Percentiles rank a stretch among this genome's conserved stretches.
phyloP scores from a whole-genome alignment of 2,888 invertebrate species.

The Lymantria dispar region DNA sequence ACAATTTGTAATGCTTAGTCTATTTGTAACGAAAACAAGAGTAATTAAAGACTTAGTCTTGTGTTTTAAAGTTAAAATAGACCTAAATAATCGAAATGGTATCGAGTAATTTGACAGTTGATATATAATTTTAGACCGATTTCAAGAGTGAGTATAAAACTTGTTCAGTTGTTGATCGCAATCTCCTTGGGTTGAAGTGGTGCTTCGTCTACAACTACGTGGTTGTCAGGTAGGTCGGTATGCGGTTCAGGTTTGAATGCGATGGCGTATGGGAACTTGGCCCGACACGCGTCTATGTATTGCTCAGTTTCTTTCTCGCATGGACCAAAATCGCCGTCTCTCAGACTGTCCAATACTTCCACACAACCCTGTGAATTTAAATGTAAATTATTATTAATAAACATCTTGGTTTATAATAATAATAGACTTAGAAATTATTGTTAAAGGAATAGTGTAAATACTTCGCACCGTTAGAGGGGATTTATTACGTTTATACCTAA shows the following conservation, averaged over 20 bases:
- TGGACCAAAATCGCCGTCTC: slow-evolving; percentile 90
- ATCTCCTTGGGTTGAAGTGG: slow-evolving; percentile 52
- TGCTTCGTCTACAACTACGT: slow-evolving; percentile 25
- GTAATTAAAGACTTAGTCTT: too few relatives aligned
- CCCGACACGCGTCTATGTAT: slow-evolving; percentile 88
- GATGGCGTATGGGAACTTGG: slow-evolving; percentile 90
- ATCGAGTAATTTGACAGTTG: slow-evolving; percentile 14
- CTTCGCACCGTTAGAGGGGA: too few relatives aligned
- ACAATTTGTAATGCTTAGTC: background rate
- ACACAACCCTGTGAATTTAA: slow-evolving; percentile 87
- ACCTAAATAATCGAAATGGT: background rate
- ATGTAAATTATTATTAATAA: background rate
- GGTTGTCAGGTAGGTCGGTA: slow-evolving; percentile 40
- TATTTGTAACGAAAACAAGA: background rate
- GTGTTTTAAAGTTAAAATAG: background rate
- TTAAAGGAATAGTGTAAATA: too few relatives aligned
- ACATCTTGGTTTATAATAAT: too few relatives aligned
- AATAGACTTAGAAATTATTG: too few relatives aligned
- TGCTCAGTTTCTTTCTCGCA: slow-evolving; percentile 86
- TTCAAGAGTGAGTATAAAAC: slow-evolving; percentile 6
- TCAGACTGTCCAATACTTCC: slow-evolving; percentile 89
- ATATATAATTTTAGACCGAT: slow-evolving; percentile 25
- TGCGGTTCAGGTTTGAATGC: slow-evolving; percentile 82
- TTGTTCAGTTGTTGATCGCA: slow-evolving; percentile 49
- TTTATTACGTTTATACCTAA: too few relatives aligned